Evolutionary conservation across 2,888 invertebrate genomes (phyloP), one percentile per base, ranked within the genome.

Genomic region (Pseudoips prasinana): DNA sequence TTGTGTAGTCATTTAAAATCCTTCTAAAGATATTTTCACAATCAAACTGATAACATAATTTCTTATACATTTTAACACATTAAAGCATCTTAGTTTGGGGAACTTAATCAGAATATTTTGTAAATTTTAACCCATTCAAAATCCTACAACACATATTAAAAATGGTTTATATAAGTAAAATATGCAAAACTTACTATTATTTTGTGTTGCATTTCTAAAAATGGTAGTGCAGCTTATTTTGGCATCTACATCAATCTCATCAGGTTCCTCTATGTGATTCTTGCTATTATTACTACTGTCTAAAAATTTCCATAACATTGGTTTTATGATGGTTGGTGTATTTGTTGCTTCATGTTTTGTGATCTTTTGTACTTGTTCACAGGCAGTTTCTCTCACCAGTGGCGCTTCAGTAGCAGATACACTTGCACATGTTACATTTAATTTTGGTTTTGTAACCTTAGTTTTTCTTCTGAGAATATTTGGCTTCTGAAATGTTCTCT

Each of bases 401-500:
- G 46, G 25, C 41, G 33, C 47, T 39, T 36, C 29, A 28, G 36
- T 42, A 7, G 39, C 47, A 60, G 68, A 60, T 59, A 69, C 68
- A 48, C 38, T 44, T 25, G 27, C 10, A 33, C 43, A 55, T 23
- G 42, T 10, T 42, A 46, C 42, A 23, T 46, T 55, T 25, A 48
- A 34, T 41, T 44, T 60, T 36, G 42, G 22, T 10, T 31, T 14
- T 22, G 59, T 46, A 25, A 50, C 39, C 37, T 76, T 82, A 6
- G 71, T 29, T 40, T 74, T 83, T 45, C 64, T 77, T 37, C 87
- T 64, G 10, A 88, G 69, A 40, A 88, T 88, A 51, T 87, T 88
- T 32, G 87, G 87, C 48, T 85, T 87, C 47, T 82, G 79, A 49
- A 77, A 78, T 40, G 67, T 68, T 55, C 76, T 85, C 45, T 73